Conservation (phyloP, 2,888 invertebrate species). For the Agonopterix heracliana region DNA sequence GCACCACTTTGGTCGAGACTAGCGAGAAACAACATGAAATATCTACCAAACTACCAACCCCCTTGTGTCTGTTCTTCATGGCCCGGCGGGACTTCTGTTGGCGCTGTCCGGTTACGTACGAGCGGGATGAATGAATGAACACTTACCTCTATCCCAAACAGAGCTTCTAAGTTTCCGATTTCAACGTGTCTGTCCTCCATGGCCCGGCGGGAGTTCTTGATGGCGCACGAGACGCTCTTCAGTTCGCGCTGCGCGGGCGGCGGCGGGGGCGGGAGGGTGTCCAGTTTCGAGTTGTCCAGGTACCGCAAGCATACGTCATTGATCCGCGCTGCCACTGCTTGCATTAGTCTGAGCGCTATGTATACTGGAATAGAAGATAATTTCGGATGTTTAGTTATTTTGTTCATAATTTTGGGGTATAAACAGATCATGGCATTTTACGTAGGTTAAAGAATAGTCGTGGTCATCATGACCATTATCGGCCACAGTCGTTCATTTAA, state of each 20-base stretch:
- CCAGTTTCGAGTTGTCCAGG: conserved; percentile 80
- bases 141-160: conserved; percentile 85
- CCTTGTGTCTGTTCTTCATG: no score
- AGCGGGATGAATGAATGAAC: neutral
- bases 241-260: conserved; percentile 67
- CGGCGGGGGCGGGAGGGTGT: conserved; percentile 78
- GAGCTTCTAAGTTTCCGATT: conserved; percentile 87
- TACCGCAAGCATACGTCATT: conserved; percentile 83
- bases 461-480: no score
- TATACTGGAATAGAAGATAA: conserved; percentile 73
- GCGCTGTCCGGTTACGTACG: no score
- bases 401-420: no score
- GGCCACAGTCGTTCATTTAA: no score
- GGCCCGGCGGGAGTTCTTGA: conserved; percentile 87
- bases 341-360: conserved; percentile 84
- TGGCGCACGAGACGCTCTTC: conserved; percentile 79
- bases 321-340: conserved; percentile 81
- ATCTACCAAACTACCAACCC: no score
- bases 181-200: conserved; percentile 96
- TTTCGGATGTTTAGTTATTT: neutral
- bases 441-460: neutral
- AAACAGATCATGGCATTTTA: neutral
- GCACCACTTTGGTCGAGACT: no score
- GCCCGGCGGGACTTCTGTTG: no score
- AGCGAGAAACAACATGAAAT: no score